Evolutionary conservation across 2,113 vertebrate genomes (phyloP), one percentile per base, ranked within the genome.

Genomic region (Macroglossus sobrinus): DNA sequence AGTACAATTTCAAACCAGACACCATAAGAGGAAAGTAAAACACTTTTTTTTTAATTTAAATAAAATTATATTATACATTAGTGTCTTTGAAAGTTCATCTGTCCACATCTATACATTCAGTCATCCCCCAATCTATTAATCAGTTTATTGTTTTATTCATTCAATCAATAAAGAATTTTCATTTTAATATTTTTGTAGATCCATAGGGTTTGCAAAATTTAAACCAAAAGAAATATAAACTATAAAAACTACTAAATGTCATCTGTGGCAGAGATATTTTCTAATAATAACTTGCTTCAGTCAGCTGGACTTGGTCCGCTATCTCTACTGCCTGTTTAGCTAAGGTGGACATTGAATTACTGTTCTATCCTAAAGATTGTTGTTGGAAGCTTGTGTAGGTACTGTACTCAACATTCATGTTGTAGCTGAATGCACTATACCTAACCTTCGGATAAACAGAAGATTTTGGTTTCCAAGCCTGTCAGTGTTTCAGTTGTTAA

Each of bases 401-500:
- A 61, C 76, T 90, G 4, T 30, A 50, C 72, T 91, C 28, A 0
- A 0, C 63, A 13, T 9, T 93, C 16, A 21, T 69, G 57, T 18
- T 79, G 64, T 92, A 79, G 59, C 24, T 95, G 43, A 82, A 74
- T 87, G 2, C 19, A 10, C 21, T 64, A 71, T 84, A 43, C 30
- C 5, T 93, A 85, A 89, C 78, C 71, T 97, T 89, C 85, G 61
- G 30, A 90, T 61, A 98, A 98, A 84, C 3, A 47, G 43, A 90
- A 95, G 45, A 94, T 88, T 97, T 96, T 74, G 38, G 6, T 59
- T 98, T 96, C 94, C 68, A 95, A 95, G 16, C 22, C 45, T 84
- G 16, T 78, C 79, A n/a, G 89, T 82, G 76, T 97, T 98, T 97
- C 90, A 97, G 5, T 59, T 47, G 69, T 96, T 97, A 74, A 30